These are phyloP conservation scores for Eolophus roseicapilla DNA, from an alignment of 2,113 vertebrate species.

Conservation along the genomic window DNA sequence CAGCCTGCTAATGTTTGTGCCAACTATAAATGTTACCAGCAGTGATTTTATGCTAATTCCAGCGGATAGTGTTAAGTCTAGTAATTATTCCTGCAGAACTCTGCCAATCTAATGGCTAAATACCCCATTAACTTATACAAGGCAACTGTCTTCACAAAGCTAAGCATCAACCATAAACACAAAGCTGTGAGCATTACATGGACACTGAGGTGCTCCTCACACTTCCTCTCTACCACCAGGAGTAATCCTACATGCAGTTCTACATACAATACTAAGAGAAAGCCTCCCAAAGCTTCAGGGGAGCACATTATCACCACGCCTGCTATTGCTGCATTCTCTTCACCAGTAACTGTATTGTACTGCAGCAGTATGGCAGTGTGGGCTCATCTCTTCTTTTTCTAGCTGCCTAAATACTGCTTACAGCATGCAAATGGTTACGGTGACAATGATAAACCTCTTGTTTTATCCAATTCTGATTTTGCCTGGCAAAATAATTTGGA, in stretches of 20 bases:
- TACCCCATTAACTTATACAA: not conserved
- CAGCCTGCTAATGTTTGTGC: not conserved
- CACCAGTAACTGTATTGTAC: not conserved
- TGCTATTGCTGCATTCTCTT: not conserved
- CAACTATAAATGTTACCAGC: slow-evolving; percentile 9
- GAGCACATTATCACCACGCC: not conserved
- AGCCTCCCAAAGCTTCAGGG: not conserved
- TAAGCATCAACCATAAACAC: not conserved
- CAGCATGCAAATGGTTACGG: rapidly evolving
- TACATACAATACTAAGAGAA: not conserved
- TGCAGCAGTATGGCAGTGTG: not conserved
- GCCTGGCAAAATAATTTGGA: not conserved
- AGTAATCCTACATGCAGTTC: not conserved
- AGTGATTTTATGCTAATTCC: slow-evolving; percentile 12
- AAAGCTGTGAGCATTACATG: not conserved
- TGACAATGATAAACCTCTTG: not conserved
- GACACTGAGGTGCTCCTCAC: not conserved
- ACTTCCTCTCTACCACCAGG: not conserved
- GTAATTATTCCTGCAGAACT: slow-evolving; percentile 18
- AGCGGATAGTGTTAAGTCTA: not conserved
- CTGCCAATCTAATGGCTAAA: not conserved
- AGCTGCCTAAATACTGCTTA: not conserved
- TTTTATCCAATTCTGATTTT: not conserved
- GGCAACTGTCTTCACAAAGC: not conserved
- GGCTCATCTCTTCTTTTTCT: not conserved